Conservation (phyloP, 2,797 vertebrate species). For the Hoplostethus atlanticus region DNA sequence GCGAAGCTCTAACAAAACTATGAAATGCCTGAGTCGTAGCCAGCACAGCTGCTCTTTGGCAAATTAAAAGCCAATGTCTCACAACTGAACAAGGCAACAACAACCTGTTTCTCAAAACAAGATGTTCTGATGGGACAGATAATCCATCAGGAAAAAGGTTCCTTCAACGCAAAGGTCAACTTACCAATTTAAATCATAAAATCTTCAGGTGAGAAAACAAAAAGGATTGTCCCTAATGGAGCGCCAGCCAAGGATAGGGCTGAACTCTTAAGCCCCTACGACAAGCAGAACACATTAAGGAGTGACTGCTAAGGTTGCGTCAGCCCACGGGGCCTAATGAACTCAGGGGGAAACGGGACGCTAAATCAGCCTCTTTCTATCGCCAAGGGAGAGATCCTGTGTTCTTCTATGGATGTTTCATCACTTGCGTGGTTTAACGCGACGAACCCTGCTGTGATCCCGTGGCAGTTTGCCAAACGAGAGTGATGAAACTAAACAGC, state of each 20-base stretch:
- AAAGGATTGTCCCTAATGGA: constrained; percentile 33
- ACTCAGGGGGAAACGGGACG: constrained; percentile 60
- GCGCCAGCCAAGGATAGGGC: constrained; percentile 20
- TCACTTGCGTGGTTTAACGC: constrained; percentile 70
- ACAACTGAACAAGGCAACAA: not conserved
- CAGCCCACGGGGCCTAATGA: constrained; percentile 72
- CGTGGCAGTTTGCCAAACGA: constrained; percentile 70
- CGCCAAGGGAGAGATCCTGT: constrained; percentile 57
- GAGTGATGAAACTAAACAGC: constrained; percentile 66
- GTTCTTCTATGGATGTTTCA: constrained; percentile 67
- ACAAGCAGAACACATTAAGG: constrained; percentile 55
- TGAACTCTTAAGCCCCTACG: constrained; percentile 14
- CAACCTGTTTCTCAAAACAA: not conserved
- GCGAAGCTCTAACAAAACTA: not conserved
- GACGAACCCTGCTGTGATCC: constrained; percentile 66
- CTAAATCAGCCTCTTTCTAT: constrained; percentile 68
- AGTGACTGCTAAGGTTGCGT: constrained; percentile 73
- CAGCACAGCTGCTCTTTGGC: not conserved
- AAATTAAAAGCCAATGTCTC: not conserved
- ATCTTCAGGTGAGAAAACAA: constrained; percentile 15
- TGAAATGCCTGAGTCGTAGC: not conserved
- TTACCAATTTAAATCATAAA: constrained; percentile 34
- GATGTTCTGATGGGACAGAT: constrained; percentile 32
- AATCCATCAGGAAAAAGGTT: constrained; percentile 23
- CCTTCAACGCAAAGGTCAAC: constrained; percentile 43